These are phyloP conservation scores for Mergus octosetaceus DNA, from an alignment of 2,797 vertebrate species.

Conservation along the genomic window DNA sequence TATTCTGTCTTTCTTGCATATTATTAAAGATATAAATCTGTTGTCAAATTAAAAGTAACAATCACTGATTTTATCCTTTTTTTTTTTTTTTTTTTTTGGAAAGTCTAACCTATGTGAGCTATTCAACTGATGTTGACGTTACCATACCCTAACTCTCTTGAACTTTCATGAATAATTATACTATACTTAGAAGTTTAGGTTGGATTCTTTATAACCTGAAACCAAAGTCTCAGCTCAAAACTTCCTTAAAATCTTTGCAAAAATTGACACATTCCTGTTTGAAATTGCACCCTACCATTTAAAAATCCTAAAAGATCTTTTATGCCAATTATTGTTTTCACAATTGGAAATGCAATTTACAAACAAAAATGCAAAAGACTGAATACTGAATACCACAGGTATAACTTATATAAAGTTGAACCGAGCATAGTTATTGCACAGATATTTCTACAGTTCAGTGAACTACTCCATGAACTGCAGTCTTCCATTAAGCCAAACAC, in stretches of 20 bases:
- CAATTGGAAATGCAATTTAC: neutral
- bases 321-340: neutral
- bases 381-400: neutral
- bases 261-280: accelerated
- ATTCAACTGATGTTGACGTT: neutral
- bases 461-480: neutral
- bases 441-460: neutral
- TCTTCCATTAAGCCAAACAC: neutral
- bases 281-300: neutral
- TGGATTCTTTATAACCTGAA: neutral
- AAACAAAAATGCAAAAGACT: neutral
- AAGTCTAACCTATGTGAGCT: neutral
- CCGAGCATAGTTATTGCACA: neutral
- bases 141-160: neutral
- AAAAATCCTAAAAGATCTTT: neutral
- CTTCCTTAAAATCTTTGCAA: neutral
- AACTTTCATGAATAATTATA: neutral
- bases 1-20: neutral
- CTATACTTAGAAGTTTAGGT: neutral
- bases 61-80: neutral
- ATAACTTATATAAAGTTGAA: neutral
- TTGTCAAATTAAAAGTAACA: neutral
- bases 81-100: too few species aligned
- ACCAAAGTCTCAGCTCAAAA: neutral
- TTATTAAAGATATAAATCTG: neutral